Evolutionary conservation across 1,140 invertebrate species (phyloP).

Genomic region (Drosophila mayri): DNA sequence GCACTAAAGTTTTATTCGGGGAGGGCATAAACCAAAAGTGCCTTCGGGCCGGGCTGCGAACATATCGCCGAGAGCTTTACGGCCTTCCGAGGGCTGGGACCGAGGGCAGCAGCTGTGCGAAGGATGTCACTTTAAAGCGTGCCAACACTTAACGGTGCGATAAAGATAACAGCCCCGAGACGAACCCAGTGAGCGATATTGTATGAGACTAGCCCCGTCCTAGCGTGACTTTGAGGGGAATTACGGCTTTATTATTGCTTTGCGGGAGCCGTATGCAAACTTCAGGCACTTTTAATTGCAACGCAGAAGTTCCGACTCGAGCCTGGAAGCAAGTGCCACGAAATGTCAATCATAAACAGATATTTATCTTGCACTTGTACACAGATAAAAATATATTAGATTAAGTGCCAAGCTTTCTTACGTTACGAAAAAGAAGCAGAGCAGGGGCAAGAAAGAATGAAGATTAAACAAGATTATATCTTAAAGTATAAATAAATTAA

Average conservation of each 20-base stretch:
- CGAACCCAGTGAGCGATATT: slow-evolving; percentile 1
- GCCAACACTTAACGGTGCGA: slow-evolving; percentile 74
- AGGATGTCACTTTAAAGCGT: slow-evolving; percentile 67
- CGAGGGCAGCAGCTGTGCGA: slow-evolving; percentile 22
- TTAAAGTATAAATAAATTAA: neutral
- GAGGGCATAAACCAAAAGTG: slow-evolving; percentile 78
- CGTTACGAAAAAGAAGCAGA: neutral
- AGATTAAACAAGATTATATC: neutral
- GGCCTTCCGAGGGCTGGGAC: slow-evolving; percentile 19
- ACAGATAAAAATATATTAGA: slow-evolving; percentile 1
- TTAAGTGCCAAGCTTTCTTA: neutral
- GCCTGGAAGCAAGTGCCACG: slow-evolving; percentile 23
- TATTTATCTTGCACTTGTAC: slow-evolving; percentile 14
- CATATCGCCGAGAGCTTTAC: slow-evolving; percentile 73
- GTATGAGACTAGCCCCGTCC: neutral
- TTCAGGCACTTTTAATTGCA: slow-evolving; percentile 67
- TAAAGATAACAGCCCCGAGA: slow-evolving; percentile 60
- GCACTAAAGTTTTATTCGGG: slow-evolving; percentile 80
- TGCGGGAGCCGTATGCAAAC: slow-evolving; percentile 23
- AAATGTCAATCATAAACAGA: slow-evolving; percentile 73
- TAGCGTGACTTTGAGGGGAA: slow-evolving; percentile 11
- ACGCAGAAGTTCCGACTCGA: slow-evolving; percentile 27
- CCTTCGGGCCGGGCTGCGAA: slow-evolving; percentile 68
- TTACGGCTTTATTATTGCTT: slow-evolving; percentile 15
- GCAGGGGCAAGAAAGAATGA: too few relatives aligned